Evolutionary conservation across 2,888 invertebrate genomes (phyloP).

Genomic region (Amblyjoppa fuscipennis): DNA sequence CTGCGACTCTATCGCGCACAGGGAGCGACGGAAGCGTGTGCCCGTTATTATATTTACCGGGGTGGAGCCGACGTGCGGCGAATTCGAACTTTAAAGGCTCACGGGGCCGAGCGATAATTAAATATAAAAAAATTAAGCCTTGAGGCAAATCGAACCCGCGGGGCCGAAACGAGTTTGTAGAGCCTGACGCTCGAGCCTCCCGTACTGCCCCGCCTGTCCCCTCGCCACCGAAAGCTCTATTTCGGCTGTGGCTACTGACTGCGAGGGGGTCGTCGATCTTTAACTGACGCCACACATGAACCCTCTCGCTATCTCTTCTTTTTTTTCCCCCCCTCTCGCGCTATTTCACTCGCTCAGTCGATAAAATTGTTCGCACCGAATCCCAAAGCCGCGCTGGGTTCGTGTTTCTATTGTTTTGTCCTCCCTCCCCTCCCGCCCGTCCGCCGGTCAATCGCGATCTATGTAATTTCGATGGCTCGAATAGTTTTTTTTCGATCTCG

Average conservation of each 20-base stretch:
- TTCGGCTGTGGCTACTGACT: constrained; percentile 32
- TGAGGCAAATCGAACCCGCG: constrained; percentile 41
- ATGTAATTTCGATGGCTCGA: constrained; percentile 26
- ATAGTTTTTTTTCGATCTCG: not conserved
- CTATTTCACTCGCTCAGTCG: constrained; percentile 40
- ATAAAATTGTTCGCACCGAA: constrained; percentile 55
- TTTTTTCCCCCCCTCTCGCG: not conserved
- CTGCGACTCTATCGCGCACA: constrained; percentile 15
- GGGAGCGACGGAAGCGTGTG: not conserved
- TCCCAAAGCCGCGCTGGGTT: constrained; percentile 26
- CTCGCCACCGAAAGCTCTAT: constrained; percentile 26
- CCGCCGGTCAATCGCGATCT: constrained; percentile 13
- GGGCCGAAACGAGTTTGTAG: constrained; percentile 17
- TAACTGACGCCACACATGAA: constrained; percentile 37
- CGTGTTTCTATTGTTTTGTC: constrained; percentile 16
- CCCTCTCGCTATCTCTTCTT: constrained; percentile 40
- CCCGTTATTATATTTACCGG: constrained; percentile 60
- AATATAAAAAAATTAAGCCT: constrained; percentile 60
- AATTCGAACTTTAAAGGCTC: constrained; percentile 52
- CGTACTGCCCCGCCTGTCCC: constrained; percentile 24
- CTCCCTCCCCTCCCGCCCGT: not conserved
- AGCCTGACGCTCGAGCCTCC: constrained; percentile 19
- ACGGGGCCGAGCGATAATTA: constrained; percentile 50
- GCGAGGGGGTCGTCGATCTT: constrained; percentile 41
- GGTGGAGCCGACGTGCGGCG: not conserved